Conservation (phyloP, 2,113 vertebrate genomes). For the Pygoscelis antarcticus region DNA sequence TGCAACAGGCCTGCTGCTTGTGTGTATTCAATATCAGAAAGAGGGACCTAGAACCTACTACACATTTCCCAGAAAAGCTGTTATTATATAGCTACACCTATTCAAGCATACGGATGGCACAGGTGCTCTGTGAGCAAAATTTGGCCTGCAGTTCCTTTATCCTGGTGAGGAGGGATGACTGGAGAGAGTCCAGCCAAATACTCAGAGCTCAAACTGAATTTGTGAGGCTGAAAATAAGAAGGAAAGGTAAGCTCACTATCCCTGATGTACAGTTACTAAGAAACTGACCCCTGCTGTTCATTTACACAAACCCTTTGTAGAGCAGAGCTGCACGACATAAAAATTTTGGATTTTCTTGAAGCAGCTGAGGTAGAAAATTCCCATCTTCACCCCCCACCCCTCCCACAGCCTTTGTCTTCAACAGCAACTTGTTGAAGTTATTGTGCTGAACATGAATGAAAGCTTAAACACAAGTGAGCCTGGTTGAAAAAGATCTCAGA, state of each 20-base stretch:
- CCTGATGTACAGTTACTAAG: background rate
- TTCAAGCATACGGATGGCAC: slow-evolving; percentile 48
- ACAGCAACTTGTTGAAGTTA: background rate
- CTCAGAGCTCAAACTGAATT: background rate
- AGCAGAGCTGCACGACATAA: background rate
- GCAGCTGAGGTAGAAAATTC: background rate
- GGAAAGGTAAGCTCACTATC: background rate
- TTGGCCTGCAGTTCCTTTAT: slow-evolving; percentile 22
- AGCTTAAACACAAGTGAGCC: background rate
- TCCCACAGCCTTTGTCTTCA: background rate
- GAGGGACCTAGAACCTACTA: background rate
- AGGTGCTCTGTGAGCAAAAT: slow-evolving; percentile 18
- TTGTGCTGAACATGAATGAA: background rate
- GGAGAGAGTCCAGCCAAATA: slow-evolving; percentile 11
- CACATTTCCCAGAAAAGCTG: background rate
- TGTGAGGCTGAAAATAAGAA: slow-evolving; percentile 14
- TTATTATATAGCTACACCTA: slow-evolving; percentile 11
- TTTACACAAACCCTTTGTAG: background rate
- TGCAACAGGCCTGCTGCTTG: background rate
- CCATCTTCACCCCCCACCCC: background rate
- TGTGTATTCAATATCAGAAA: background rate
- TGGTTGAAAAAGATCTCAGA: background rate
- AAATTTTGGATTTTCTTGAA: background rate
- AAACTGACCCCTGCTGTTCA: background rate
- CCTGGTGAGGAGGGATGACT: slow-evolving; percentile 17